Conservation (phyloP, 37 sponge, comb jelly and placozoan species). For the Corticium candelabrum region DNA sequence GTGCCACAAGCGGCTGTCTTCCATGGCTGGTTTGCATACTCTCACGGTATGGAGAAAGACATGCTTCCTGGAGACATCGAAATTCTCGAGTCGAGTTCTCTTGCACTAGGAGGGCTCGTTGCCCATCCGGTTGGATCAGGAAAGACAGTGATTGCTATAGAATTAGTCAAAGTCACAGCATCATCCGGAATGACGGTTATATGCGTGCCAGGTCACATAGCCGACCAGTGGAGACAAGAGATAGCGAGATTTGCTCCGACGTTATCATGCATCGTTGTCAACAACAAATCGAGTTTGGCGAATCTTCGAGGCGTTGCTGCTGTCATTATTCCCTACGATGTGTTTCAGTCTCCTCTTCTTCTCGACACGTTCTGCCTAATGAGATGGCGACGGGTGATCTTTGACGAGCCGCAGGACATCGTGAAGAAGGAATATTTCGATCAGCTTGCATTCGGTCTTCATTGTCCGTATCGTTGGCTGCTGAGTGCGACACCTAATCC, state of each 20-base stretch:
- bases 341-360: no score
- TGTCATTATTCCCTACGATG: no score
- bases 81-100: background rate
- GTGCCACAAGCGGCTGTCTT: background rate
- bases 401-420: no score
- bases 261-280: background rate
- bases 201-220: constrained; percentile 8
- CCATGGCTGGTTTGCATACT: background rate
- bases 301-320: no score
- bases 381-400: no score
- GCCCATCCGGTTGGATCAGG: constrained; percentile 24
- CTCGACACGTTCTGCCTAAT: no score
- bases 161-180: background rate
- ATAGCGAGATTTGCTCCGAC: constrained; percentile 7
- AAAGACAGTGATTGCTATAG: constrained; percentile 9
- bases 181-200: background rate
- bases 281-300: background rate
- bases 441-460: background rate
- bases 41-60: background rate
- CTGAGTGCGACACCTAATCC: constrained; percentile 8
- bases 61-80: background rate
- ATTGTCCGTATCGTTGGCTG: constrained; percentile 1
- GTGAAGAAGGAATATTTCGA: no score
- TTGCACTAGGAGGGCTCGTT: constrained; percentile 8
- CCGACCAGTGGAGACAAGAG: constrained; percentile 12